A percentile compares a stretch with the other conserved stretches of the same genome.
These are phyloP conservation scores for Littorina saxatilis DNA, from an alignment of 1,140 invertebrate species.

Conservation along the genomic window DNA sequence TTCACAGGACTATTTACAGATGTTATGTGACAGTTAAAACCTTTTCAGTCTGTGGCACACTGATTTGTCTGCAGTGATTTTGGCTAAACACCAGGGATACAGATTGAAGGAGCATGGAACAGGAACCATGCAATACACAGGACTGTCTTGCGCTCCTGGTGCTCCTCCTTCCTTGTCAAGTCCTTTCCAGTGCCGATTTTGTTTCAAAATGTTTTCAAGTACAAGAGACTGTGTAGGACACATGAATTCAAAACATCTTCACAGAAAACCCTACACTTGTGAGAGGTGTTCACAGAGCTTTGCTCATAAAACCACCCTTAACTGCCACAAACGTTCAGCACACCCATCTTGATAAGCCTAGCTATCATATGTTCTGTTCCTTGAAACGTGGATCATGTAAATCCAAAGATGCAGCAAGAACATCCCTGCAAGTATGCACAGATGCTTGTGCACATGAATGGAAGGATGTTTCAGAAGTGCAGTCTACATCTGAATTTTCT, in stretches of 20 bases:
- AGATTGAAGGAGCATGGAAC: background rate
- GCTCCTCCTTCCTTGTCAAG: background rate
- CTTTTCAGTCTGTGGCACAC: too few species aligned
- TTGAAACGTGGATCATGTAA: too few species aligned
- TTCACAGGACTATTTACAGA: too few species aligned
- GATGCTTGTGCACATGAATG: too few species aligned
- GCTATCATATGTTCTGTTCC: background rate
- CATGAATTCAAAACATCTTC: constrained; percentile 34
- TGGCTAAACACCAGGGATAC: background rate
- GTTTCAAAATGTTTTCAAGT: constrained; percentile 32
- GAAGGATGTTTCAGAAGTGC: too few species aligned
- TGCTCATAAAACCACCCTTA: constrained; percentile 36
- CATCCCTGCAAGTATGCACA: too few species aligned
- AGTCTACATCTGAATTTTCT: too few species aligned
- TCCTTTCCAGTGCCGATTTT: constrained; percentile 35
- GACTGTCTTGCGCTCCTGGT: background rate
- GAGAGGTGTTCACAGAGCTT: constrained; percentile 33
- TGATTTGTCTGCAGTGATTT: background rate
- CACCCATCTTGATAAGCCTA: background rate
- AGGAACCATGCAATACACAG: background rate
- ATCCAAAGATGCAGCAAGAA: too few species aligned
- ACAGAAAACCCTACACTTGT: constrained; percentile 36
- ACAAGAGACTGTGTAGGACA: constrained; percentile 35
- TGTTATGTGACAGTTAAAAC: too few species aligned
- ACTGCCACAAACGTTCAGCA: constrained; percentile 35